phyloP scores from a whole-genome alignment of 2,797 vertebrate species.

The Myripristis jacobus region DNA sequence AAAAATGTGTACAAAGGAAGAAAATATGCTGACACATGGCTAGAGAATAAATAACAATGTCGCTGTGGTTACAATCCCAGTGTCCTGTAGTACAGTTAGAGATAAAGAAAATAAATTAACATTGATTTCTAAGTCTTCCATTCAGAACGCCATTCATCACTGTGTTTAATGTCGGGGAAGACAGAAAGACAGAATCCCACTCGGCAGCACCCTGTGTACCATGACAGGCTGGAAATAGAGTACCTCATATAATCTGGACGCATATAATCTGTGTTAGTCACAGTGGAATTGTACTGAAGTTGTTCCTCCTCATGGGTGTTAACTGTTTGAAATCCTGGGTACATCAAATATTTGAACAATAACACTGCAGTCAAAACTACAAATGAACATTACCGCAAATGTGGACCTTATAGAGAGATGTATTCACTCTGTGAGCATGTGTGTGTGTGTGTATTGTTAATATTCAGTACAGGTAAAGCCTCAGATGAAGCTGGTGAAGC shows the following conservation, averaged over 20 bases:
- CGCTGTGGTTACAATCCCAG: constrained; percentile 78
- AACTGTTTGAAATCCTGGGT: constrained; percentile 10
- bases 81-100: constrained; percentile 72
- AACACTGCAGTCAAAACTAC: constrained; percentile 10
- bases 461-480: constrained; percentile 5
- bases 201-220: constrained; percentile 43
- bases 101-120: constrained; percentile 79
- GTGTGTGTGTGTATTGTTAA: not conserved
- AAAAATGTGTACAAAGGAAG: constrained; percentile 67
- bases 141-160: constrained; percentile 59
- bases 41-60: constrained; percentile 83
- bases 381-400: constrained; percentile 10
- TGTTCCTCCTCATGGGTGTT: constrained; percentile 41
- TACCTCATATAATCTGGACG: constrained; percentile 16
- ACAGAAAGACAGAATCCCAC: constrained; percentile 28
- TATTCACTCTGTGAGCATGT: constrained; percentile 5
- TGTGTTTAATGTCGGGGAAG: constrained; percentile 39
- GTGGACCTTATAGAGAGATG: not conserved
- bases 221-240: constrained; percentile 33
- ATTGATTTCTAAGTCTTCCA: constrained; percentile 61
- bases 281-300: not conserved
- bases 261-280: not conserved
- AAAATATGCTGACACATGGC: constrained; percentile 68
- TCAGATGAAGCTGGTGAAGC: constrained; percentile 10
- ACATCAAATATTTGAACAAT: constrained; percentile 17